Conservation (phyloP, 2,797 vertebrate species). For the Acanthis flammea region DNA sequence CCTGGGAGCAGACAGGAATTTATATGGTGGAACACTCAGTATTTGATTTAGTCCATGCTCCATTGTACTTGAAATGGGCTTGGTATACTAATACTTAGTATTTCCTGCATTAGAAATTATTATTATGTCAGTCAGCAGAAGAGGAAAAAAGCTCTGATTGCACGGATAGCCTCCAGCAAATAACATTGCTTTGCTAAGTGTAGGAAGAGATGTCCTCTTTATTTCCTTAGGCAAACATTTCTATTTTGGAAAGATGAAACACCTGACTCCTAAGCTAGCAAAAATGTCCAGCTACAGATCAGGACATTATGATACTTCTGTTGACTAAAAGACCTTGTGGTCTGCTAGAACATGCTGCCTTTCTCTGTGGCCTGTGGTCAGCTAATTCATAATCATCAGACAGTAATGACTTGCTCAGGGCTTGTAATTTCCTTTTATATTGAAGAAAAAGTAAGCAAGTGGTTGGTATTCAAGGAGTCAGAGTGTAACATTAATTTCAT, state of each 20-base stretch:
- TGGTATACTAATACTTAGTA: neutral
- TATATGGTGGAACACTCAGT: neutral
- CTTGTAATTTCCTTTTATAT: neutral
- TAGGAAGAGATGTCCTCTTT: neutral
- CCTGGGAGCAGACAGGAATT: neutral
- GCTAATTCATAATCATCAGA: neutral
- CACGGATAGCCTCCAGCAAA: neutral
- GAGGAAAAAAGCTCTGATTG: neutral
- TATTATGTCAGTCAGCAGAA: neutral
- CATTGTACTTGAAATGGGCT: neutral
- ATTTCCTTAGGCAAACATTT: slow-evolving; percentile 16
- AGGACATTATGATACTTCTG: neutral
- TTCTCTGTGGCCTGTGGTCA: neutral
- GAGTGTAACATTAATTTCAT: neutral
- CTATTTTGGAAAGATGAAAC: slow-evolving; percentile 4
- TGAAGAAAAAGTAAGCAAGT: neutral
- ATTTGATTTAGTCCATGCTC: neutral
- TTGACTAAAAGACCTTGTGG: neutral
- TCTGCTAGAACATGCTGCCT: neutral
- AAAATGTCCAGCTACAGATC: neutral
- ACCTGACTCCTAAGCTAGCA: slow-evolving; percentile 25
- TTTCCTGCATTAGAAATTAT: neutral
- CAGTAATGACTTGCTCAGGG: neutral
- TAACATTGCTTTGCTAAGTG: neutral
- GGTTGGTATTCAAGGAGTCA: neutral